phyloP scores from a whole-genome alignment of 2,113 vertebrate genomes.

The Pampusana beccarii region DNA sequence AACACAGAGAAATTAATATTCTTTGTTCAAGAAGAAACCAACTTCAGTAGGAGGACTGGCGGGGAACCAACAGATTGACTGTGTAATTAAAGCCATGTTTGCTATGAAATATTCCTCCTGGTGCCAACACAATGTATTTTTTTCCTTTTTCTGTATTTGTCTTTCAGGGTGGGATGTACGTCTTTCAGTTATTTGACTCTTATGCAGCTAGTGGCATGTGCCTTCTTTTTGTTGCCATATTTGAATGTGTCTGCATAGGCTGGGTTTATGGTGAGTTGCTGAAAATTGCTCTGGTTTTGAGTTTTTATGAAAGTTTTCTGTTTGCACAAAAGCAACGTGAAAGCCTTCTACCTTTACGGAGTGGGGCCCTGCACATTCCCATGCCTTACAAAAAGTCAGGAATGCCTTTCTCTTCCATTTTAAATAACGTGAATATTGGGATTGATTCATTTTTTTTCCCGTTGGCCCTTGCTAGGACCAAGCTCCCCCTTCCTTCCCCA shows the following conservation, averaged over 20 bases:
- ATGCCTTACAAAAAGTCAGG: not conserved
- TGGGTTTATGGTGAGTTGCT: constrained; percentile 94
- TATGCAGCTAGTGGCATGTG: constrained; percentile 99
- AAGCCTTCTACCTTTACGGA: not conserved
- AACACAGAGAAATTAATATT: not conserved
- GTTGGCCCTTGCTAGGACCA: not conserved
- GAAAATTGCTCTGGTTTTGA: not conserved
- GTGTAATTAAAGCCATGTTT: not conserved
- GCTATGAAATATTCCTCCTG: not conserved
- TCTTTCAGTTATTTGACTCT: constrained; percentile 96
- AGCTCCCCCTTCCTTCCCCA: not conserved
- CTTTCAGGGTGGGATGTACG: constrained; percentile 94
- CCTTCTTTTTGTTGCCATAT: constrained; percentile 97
- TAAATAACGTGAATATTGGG: not conserved
- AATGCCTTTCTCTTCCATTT: not conserved
- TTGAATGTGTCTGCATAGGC: constrained; percentile 96
- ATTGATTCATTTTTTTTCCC: not conserved
- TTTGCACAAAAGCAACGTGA: not conserved
- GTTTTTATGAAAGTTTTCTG: not conserved
- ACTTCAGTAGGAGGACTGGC: not conserved
- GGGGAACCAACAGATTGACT: not conserved
- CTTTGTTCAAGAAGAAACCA: not conserved
- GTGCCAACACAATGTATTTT: not conserved
- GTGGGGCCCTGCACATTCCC: not conserved
- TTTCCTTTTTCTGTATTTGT: not conserved